Evolutionary conservation across 2,888 invertebrate species (phyloP).

Genomic region (Altica lythri): DNA sequence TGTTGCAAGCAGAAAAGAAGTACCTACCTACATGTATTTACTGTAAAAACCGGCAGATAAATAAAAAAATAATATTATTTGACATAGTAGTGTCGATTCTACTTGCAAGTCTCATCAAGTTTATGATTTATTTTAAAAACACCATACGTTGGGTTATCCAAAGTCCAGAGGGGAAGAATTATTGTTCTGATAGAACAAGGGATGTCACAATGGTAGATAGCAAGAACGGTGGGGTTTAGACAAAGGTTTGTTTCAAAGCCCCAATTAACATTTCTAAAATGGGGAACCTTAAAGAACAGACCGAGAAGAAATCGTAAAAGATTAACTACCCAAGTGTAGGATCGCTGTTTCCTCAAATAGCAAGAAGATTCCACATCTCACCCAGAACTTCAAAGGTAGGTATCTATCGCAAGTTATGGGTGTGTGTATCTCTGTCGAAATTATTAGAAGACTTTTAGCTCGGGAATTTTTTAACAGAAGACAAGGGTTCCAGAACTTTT

Average conservation of each 20-base stretch:
- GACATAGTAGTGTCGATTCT: neutral
- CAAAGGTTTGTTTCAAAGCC: neutral
- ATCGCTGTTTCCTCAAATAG: neutral
- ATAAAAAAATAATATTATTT: neutral
- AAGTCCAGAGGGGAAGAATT: conserved; percentile 1
- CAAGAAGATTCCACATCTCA: neutral
- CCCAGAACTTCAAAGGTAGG: conserved; percentile 1
- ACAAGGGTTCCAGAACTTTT: no score
- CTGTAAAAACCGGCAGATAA: neutral
- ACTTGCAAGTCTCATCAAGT: no score
- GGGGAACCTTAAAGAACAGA: no score
- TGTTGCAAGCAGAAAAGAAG: no score
- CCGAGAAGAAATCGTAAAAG: no score
- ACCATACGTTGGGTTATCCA: no score
- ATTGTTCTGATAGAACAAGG: neutral
- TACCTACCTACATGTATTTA: no score
- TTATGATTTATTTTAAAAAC: no score
- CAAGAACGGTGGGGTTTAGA: no score
- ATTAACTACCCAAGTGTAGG: neutral
- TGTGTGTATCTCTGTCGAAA: conserved; percentile 9
- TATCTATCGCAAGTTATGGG: neutral
- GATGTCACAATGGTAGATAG: neutral
- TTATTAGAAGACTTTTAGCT: conserved; percentile 3
- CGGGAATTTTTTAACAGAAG: conserved; percentile 19
- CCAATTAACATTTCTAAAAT: neutral